Percentiles rank a stretch among this genome's conserved stretches.
phyloP scores from a whole-genome alignment of 2,797 vertebrate species.

The Furcifer pardalis region DNA sequence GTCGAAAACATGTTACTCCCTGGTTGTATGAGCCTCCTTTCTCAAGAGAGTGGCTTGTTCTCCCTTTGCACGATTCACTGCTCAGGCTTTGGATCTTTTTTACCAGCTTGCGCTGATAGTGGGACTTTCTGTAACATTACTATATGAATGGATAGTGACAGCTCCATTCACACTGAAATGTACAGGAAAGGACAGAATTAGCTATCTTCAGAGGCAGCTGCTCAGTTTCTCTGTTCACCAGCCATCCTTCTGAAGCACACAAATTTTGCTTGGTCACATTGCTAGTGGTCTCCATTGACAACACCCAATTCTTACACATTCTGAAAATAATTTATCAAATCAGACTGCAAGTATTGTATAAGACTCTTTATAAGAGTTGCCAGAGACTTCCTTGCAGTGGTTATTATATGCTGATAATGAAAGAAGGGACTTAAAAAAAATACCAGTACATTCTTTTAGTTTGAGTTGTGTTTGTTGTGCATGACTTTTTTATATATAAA shows the following conservation, averaged over 20 bases:
- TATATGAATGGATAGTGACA: background rate
- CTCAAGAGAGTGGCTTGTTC: background rate
- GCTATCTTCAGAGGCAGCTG: background rate
- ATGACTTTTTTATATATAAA: slow-evolving; percentile 29
- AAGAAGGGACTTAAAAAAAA: slow-evolving; percentile 47
- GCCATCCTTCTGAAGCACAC: background rate
- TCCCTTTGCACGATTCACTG: background rate
- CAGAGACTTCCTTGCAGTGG: slow-evolving; percentile 25
- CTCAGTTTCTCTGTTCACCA: background rate
- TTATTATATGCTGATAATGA: slow-evolving; percentile 32
- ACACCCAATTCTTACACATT: background rate
- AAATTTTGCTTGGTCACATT: background rate
- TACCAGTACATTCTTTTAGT: slow-evolving; percentile 31
- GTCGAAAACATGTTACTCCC: background rate
- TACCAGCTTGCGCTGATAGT: background rate
- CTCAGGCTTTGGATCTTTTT: background rate
- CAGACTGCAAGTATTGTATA: background rate
- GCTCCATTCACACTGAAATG: background rate
- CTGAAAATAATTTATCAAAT: background rate
- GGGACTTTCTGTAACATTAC: background rate
- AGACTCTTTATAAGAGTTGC: background rate
- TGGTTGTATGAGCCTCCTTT: background rate
- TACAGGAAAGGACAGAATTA: background rate
- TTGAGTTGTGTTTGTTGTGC: background rate
- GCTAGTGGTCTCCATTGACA: background rate